Conservation (phyloP, 2,797 vertebrate genomes). For the Enteromius paludinosus region DNA sequence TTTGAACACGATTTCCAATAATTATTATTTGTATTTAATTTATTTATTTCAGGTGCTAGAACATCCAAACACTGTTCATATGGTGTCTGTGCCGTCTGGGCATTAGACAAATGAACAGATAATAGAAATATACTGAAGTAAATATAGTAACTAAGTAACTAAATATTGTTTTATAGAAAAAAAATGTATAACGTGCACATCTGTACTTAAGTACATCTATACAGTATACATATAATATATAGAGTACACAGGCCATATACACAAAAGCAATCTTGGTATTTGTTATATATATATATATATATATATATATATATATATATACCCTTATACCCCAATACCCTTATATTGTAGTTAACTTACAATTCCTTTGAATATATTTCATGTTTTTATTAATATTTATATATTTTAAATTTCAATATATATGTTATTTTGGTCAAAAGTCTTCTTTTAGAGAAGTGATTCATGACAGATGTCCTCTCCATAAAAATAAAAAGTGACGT, state of each 20-base stretch:
- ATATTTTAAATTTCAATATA: not conserved
- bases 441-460: not conserved
- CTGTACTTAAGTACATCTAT: not conserved
- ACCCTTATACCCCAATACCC: too few relatives aligned
- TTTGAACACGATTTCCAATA: too few relatives aligned
- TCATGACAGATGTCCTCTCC: not conserved
- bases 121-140: too few relatives aligned
- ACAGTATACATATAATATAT: not conserved
- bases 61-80: too few relatives aligned
- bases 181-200: not conserved
- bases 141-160: not conserved
- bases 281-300: too few relatives aligned
- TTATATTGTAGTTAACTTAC: not conserved
- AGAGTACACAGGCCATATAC: not conserved
- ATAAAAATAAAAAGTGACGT: not conserved
- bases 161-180: not conserved
- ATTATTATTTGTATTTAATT: too few relatives aligned
- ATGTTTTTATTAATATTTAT: too few relatives aligned
- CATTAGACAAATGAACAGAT: too few relatives aligned
- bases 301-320: too few relatives aligned
- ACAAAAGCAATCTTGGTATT: not conserved
- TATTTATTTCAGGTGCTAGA: too few relatives aligned
- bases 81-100: not conserved
- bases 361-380: not conserved
- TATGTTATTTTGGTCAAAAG: not conserved